Evolutionary conservation across 1,140 invertebrate species (phyloP).

Genomic region (Drosophila punjabiensis): DNA sequence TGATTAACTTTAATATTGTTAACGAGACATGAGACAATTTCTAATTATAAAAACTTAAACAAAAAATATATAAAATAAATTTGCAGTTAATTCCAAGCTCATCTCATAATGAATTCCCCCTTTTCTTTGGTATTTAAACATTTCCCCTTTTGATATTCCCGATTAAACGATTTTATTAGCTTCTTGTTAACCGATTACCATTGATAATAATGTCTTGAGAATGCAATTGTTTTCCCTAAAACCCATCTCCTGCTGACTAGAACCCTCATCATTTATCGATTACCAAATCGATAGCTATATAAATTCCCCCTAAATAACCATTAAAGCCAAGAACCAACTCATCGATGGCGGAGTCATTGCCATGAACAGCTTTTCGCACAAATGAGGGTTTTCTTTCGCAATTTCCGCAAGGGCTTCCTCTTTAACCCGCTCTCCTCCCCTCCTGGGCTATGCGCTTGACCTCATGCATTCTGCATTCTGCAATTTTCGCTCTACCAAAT

Average conservation of each 20-base stretch:
- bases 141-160: not conserved
- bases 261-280: slow-evolving; percentile 46
- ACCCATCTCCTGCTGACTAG: not conserved
- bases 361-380: slow-evolving; percentile 45
- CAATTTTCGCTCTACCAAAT: slow-evolving; percentile 70
- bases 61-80: not conserved
- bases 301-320: slow-evolving; percentile 53
- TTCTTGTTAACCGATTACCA: slow-evolving; percentile 6
- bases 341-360: slow-evolving; percentile 40
- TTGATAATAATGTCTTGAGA: not conserved
- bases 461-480: slow-evolving; percentile 43
- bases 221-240: slow-evolving; percentile 21
- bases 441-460: slow-evolving; percentile 28
- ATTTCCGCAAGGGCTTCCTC: slow-evolving; percentile 29
- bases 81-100: not conserved
- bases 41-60: too few species aligned
- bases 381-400: slow-evolving; percentile 45
- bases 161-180: not conserved
- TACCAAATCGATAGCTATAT: slow-evolving; percentile 44
- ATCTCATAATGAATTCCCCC: not conserved
- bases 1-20: not conserved
- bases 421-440: not conserved
- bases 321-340: slow-evolving; percentile 48
- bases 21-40: not conserved
- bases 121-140: not conserved